Evolutionary conservation across 2,797 vertebrate species (phyloP), one percentile per base, ranked within the genome.

Genomic region (Chanos chanos): DNA sequence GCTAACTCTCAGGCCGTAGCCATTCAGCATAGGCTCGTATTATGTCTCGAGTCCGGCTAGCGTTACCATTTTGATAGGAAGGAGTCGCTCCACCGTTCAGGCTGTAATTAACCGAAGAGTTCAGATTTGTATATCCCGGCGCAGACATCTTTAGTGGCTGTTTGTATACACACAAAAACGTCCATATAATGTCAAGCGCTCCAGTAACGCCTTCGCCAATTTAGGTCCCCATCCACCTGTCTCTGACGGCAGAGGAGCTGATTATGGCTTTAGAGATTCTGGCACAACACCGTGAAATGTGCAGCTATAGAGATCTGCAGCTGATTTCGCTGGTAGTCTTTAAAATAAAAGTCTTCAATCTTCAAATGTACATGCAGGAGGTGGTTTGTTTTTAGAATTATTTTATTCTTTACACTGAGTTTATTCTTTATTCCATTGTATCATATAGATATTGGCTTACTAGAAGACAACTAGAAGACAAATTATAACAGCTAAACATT

Each of bases 11-110:
- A n/a, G n/a, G n/a, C n/a, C n/a, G n/a, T n/a, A n/a, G n/a, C n/a
- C n/a, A n/a, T n/a, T n/a, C n/a, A n/a, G n/a, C n/a, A n/a, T n/a
- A n/a, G n/a, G n/a, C n/a, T n/a, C n/a, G n/a, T n/a, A n/a, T n/a
- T n/a, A n/a, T n/a, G n/a, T n/a, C n/a, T n/a, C n/a, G n/a, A n/a
- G n/a, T n/a, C n/a, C n/a, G n/a, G n/a, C n/a, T n/a, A n/a, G n/a
- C 40, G n/a, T 72, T 79, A 90, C 89, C 89, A 18, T 89, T 88
- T 54, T 83, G 85, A 41, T 64, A 66, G 57, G 60, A 71, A 34
- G 77, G 66, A 59, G 79, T 70, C 28, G 80, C 76, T 80, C 60
- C 27, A 25, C 56, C 48, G 72, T 59, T 83, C 71, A 74, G 76
- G 71, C 66, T 76, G 83, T 77, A 77, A 71, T 80, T 68, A 68